Evolutionary conservation across 2,113 vertebrate species (phyloP).

Genomic region (Scolopax mira): DNA sequence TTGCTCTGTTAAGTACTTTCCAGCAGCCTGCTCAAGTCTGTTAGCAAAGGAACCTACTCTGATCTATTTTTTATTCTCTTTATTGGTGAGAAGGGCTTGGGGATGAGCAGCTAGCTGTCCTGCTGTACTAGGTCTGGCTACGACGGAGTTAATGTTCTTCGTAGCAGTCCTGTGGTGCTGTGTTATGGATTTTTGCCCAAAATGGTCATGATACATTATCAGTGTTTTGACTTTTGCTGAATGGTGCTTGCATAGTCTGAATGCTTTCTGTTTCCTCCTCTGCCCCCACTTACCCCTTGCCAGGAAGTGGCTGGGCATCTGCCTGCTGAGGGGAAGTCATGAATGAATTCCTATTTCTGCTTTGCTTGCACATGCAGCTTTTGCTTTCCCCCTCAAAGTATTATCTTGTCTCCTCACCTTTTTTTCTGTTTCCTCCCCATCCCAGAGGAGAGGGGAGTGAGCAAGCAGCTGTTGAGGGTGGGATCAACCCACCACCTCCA

Average conservation of each 20-base stretch:
- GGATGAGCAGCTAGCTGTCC: not conserved
- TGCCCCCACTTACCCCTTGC: not conserved
- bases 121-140: not conserved
- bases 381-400: not conserved
- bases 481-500: not conserved
- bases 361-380: not conserved
- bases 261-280: not conserved
- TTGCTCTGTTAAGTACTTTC: not conserved
- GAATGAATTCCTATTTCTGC: not conserved
- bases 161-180: not conserved
- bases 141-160: not conserved
- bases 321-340: not conserved
- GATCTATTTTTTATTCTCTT: not conserved
- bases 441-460: not conserved
- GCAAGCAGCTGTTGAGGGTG: not conserved
- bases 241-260: not conserved
- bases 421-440: not conserved
- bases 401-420: not conserved
- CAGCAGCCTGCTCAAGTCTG: not conserved
- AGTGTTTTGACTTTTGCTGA: not conserved
- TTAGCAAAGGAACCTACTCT: not conserved
- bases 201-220: rapidly evolving
- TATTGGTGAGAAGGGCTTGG: not conserved
- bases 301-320: not conserved
- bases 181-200: not conserved